phyloP scores from a whole-genome alignment of 1,140 invertebrate species.

The Aporrectodea caliginosa region DNA sequence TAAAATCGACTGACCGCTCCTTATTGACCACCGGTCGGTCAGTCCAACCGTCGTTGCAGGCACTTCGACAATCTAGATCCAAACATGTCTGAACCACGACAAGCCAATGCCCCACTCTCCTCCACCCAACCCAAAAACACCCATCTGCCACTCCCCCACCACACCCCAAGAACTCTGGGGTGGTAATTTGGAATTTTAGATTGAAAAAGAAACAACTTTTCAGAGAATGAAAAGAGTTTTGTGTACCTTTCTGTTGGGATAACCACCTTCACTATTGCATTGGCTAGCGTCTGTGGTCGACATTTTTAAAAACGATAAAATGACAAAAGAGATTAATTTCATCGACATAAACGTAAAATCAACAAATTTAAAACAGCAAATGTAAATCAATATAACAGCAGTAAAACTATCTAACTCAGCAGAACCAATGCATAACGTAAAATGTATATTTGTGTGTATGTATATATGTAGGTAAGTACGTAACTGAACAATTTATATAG shows the following conservation, averaged over 20 bases:
- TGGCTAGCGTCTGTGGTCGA: conserved; percentile 39
- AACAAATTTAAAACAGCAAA: conserved; percentile 11
- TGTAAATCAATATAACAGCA: too few relatives aligned
- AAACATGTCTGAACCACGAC: neutral
- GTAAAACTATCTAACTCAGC: too few relatives aligned
- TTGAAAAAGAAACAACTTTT: conserved; percentile 10
- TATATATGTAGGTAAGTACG: too few relatives aligned
- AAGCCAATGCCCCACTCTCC: neutral
- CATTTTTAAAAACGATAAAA: conserved; percentile 39
- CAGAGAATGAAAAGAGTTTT: conserved; percentile 32
- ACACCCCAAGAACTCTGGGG: too few relatives aligned
- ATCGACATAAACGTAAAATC: neutral
- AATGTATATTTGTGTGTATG: too few relatives aligned
- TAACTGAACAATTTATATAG: too few relatives aligned
- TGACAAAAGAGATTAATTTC: conserved; percentile 36
- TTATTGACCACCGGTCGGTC: neutral
- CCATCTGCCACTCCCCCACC: too few relatives aligned
- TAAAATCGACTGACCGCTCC: neutral
- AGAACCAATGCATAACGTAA: too few relatives aligned
- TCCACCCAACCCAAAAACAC: neutral
- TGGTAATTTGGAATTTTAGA: neutral
- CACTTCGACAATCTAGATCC: neutral
- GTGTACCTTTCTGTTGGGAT: conserved; percentile 88
- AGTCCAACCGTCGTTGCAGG: neutral
- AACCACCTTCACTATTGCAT: conserved; percentile 85